Base-by-base conservation (phyloP, 2,888 invertebrate species). In the Drosophila mimica region DNA sequence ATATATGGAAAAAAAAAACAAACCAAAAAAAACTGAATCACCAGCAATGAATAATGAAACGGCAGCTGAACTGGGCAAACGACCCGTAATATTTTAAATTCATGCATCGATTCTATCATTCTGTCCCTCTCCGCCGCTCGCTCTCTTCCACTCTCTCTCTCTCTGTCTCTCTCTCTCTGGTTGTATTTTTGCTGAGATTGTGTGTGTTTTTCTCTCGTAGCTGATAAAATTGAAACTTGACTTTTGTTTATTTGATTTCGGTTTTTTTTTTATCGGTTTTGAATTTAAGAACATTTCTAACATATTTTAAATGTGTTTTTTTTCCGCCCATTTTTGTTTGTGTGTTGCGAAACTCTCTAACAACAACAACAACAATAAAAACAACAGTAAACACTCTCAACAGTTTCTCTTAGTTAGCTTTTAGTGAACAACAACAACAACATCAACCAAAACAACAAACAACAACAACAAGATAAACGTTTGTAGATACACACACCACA, bases 11-110 rank as follows among this genome's bases (percentile, higher is more conserved):
- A 17, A 36, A 36, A 67, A 56, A 74, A 2, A 0, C 3, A 61
- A 53, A 65, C 25, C 1, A 70, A 72, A 43, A 75, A 69, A 77
- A 72, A 70, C 74, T 63, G 76, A 90, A 79, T 88, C 88, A 85
- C 64, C 63, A 30, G 59, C 72, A 65, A 64, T 75, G 74, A 75
- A 65, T 70, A 75, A 79, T 56, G 51, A 66, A 59, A 56, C 25
- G 49, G 66, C 77, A 71, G 74, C 76, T 72, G 79, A 57, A 52
- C 59, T 61, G 69, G 54, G 63, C 65, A 56, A 72, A 73, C 66
- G 75, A 67, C 60, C 60, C 43, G 36, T 51, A 69, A 65, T 54
- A 67, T 70, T 69, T 65, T 53, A 56, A 59, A 69, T 78, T 34
- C 58, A 59, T 51, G 31, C 48, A 54, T 34, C 56, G 49, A 15